Evolutionary conservation across 2,888 invertebrate species (phyloP), one percentile per base, ranked within the genome.

Genomic region (Epirrhoe alternata): DNA sequence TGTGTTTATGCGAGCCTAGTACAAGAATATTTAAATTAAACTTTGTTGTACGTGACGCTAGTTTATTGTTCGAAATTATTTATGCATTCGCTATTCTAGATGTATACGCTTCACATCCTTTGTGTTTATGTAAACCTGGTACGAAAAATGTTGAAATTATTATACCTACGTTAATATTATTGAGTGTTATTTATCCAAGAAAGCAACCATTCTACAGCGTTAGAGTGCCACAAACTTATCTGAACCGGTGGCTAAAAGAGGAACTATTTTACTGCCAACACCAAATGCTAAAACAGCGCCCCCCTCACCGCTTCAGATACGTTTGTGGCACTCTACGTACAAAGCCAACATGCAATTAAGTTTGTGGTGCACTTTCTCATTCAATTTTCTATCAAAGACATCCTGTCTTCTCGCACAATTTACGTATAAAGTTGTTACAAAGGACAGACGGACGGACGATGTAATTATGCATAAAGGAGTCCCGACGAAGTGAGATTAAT

Each of bases 391-490:
- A 47, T 47, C 14, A 47, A 47, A 47, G 47, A 47, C 47, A 47
- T 14, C 47, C 47, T 16, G 47, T 47, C 47, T 47, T 49, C 31
- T 35, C n/a, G 58, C 49, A 54, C 62, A 63, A 55, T 62, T 59
- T 57, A 53, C 58, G 35, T 61, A 51, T 49, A 47, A 17, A 66
- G 57, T 54, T 59, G 53, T 57, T 53, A 76, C 64, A 61, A 74
- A 68, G 71, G 72, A 64, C 66, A 74, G 77, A 74, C 74, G 72
- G 73, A 74, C 73, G 72, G 70, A 71, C 77, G 70, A 76, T 76
- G 77, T 82, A 81, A 81, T 82, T 81, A 82, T 80, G 79, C 80
- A 80, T 74, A 77, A 24, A 81, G 78, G 75, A 78, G 66, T 17
- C 61, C 61, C 73, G 70, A 65, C 76, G 71, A 72, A 71, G 73